Evolutionary conservation across 2,113 vertebrate genomes (phyloP).

Genomic region (Alligator sinensis): DNA sequence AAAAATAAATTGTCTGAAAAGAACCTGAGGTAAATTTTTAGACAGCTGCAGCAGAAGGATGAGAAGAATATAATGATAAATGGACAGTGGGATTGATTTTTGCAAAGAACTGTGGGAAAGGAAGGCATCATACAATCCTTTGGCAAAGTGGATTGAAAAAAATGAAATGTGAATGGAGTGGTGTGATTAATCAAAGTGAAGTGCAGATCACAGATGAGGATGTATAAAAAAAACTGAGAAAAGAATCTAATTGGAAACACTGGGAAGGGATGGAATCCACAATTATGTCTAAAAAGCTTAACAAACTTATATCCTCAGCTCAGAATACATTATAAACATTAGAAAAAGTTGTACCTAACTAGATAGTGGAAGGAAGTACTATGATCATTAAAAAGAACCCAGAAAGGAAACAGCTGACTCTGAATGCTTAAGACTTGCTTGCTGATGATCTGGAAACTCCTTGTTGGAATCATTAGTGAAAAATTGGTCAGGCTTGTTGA

Average conservation of each 20-base stretch:
- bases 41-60: constrained; percentile 28
- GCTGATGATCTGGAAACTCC: no score
- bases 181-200: constrained; percentile 20
- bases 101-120: constrained; percentile 23
- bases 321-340: not conserved
- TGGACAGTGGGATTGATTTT: constrained; percentile 3
- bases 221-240: not conserved
- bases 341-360: not conserved
- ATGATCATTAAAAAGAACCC: not conserved
- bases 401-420: no score
- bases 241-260: not conserved
- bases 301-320: not conserved
- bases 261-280: not conserved
- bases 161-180: not conserved
- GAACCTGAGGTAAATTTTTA: constrained; percentile 32
- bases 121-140: not conserved
- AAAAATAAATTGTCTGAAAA: not conserved
- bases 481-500: no score
- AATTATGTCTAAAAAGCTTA: not conserved
- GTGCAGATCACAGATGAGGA: not conserved
- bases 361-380: not conserved
- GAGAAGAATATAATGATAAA: constrained; percentile 33
- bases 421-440: no score
- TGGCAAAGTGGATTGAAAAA: not conserved
- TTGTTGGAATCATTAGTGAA: no score